These are phyloP conservation scores for Oxygymnocypris stewartii DNA, from an alignment of 2,113 vertebrate species.

Conservation along the genomic window DNA sequence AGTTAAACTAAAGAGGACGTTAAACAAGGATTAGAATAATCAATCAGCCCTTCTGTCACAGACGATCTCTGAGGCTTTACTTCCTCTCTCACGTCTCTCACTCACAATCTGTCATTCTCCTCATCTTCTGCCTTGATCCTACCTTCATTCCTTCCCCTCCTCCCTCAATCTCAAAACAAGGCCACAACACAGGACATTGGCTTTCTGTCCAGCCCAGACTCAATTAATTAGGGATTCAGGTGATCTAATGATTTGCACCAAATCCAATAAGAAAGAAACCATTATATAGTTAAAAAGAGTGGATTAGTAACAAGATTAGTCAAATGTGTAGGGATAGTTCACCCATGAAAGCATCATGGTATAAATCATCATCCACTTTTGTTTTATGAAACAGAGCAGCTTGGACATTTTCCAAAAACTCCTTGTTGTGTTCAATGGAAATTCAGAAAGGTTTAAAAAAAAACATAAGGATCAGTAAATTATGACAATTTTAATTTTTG, in stretches of 20 bases:
- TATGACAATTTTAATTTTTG: background rate
- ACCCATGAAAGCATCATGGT: background rate
- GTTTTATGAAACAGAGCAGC: background rate
- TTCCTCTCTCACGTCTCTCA: background rate
- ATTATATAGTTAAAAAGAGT: background rate
- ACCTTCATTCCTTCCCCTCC: background rate
- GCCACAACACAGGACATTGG: slow-evolving; percentile 23
- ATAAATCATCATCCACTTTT: background rate
- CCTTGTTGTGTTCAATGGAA: background rate
- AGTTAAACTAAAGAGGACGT: slow-evolving; percentile 63
- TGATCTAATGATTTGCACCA: background rate
- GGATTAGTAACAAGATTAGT: background rate
- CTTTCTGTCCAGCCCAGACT: slow-evolving; percentile 25
- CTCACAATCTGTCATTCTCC: background rate
- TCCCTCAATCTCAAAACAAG: background rate
- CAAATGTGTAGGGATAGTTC: background rate
- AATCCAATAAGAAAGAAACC: slow-evolving; percentile 17
- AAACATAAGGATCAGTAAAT: too few relatives aligned
- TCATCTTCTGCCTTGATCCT: background rate
- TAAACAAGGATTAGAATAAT: slow-evolving; percentile 73
- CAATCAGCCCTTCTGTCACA: slow-evolving; percentile 62
- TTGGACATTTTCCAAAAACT: background rate
- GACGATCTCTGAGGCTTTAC: slow-evolving; percentile 20
- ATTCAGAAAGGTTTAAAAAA: background rate
- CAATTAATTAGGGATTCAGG: slow-evolving; percentile 23